These are phyloP conservation scores for Poecilobothrus nobilitatus DNA, from an alignment of 2,888 invertebrate genomes.

Conservation along the genomic window DNA sequence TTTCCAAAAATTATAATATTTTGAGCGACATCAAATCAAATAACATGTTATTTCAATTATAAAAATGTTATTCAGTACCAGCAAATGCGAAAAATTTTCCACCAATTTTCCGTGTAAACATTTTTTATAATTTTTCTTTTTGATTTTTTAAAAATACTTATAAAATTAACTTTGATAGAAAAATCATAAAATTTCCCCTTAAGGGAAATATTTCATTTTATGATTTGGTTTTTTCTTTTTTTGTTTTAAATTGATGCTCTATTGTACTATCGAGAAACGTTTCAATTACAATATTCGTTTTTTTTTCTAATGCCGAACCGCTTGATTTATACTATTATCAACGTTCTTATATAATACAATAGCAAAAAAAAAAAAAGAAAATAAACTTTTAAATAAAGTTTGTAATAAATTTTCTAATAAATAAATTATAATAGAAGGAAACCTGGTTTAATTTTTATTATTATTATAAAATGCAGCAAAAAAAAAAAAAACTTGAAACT, in stretches of 20 bases:
- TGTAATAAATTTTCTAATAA: not conserved
- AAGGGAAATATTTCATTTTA: not conserved
- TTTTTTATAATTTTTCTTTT: not conserved
- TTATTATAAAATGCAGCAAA: too few species aligned
- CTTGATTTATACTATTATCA: too few species aligned
- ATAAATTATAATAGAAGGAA: not conserved
- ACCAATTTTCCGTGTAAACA: not conserved
- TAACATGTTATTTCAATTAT: slow-evolving; percentile 4
- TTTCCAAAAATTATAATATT: not conserved
- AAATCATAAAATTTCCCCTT: not conserved
- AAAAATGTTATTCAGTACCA: not conserved
- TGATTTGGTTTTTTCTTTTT: too few species aligned
- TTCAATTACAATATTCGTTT: too few species aligned
- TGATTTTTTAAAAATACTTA: not conserved
- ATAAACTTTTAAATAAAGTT: not conserved
- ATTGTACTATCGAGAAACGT: too few species aligned
- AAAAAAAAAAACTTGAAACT: too few species aligned
- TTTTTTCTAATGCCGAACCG: too few species aligned
- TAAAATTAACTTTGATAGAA: not conserved
- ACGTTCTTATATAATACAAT: too few species aligned
- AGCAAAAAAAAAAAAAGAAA: not conserved
- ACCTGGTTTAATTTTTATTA: not conserved
- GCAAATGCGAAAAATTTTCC: not conserved
- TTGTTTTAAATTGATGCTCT: too few species aligned
- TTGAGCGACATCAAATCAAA: not conserved